Conservation (phyloP, 2,797 vertebrate species). For the Sebastes variabilis region DNA sequence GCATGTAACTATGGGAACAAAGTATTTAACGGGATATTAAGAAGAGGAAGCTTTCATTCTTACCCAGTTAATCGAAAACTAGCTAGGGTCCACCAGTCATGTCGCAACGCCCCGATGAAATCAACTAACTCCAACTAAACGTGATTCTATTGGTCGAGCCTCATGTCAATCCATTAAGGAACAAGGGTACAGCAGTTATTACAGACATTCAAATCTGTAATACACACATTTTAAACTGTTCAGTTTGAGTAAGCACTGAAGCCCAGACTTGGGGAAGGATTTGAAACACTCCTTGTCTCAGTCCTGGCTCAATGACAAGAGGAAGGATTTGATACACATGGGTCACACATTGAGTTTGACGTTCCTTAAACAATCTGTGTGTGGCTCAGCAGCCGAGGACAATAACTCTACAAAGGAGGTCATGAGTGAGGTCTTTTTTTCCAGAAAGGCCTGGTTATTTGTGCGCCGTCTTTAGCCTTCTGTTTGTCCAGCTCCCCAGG, state of each 20-base stretch:
- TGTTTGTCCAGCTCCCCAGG: constrained; percentile 50
- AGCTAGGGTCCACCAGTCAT: neutral
- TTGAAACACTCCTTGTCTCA: constrained; percentile 13
- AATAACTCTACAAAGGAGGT: constrained; percentile 42
- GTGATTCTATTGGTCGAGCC: neutral
- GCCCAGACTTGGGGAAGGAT: constrained; percentile 6
- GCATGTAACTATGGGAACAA: constrained; percentile 42
- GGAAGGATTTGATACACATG: constrained; percentile 36
- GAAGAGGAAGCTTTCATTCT: constrained; percentile 2
- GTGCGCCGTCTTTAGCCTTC: constrained; percentile 25
- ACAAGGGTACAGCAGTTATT: neutral
- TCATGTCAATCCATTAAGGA: neutral
- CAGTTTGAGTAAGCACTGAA: neutral
- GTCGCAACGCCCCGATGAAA: neutral
- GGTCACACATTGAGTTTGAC: constrained; percentile 35
- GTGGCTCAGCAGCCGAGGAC: constrained; percentile 48
- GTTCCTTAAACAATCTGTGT: constrained; percentile 58
- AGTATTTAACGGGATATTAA: constrained; percentile 3
- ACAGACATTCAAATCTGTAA: constrained; percentile 2
- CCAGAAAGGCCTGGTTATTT: constrained; percentile 31
- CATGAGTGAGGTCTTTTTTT: constrained; percentile 11
- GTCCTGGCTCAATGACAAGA: constrained; percentile 28
- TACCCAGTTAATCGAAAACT: neutral
- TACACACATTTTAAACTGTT: constrained; percentile 22
- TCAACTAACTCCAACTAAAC: neutral